Base-by-base conservation (phyloP, 2,888 invertebrate genomes). In the Merodon equestris region DNA sequence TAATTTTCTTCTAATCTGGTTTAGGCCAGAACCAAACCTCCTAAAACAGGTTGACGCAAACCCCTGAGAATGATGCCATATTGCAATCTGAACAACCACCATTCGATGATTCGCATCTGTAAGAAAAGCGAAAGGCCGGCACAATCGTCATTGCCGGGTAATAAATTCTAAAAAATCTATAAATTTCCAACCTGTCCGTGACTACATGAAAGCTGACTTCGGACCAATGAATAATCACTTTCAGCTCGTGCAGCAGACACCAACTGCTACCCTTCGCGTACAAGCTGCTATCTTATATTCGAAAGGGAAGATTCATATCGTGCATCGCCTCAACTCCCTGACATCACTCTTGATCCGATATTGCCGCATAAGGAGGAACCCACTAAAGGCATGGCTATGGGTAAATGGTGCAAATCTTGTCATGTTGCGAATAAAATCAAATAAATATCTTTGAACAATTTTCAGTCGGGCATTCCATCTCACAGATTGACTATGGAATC, bases 181-280 rank as follows among this genome's bases (percentile, higher is more conserved):
- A 67, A 57, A 58, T 50, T 57, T 9, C 4, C 13, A 38, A 19
- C 18, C 34, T 9, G 44, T 18, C 48, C 44, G 44, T 50, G 57
- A 18, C 12, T 17, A 48, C 42, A 13, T 67, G 44, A 42, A 51
- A 67, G 50, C 14, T 44, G 42, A 36, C 34, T 42, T 34, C 44
- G 56, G 36, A 56, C 18, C 13, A 67, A 67, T 51, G 19, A 67
- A 57, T 48, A 42, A 50, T 67, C 38, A 44, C 66, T 56, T 38
- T 56, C 50, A 9, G 18, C 34, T 38, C 14, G 12, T 45, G 18
- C 17, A 51, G 9, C 36, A 50, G 34, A 14, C 27, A 19, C 0
- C 36, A 18, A 51, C 36, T 38, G 58, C 9, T 19, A 44, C 45
- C 51, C 51, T 51, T 58, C 44, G 42, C n/a, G 42, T 44, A 2